Base-by-base conservation (phyloP, 2,113 vertebrate species). In the Poecilia latipinna region DNA sequence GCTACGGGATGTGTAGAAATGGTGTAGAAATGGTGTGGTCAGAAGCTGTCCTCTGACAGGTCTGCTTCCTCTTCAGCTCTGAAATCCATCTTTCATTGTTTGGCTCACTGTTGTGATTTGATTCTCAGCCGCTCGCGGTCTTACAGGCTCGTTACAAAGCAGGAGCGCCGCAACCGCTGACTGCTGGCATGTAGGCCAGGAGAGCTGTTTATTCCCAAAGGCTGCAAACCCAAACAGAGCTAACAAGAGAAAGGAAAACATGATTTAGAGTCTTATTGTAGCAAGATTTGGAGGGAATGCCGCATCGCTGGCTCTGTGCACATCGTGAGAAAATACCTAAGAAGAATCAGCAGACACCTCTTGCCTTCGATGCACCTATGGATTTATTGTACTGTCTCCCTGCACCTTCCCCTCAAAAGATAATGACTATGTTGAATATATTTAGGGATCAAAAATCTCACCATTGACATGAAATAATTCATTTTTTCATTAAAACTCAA, bases 101-200 rank as follows among this genome's bases (percentile, higher is more conserved):
- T 31, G 29, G 26, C 37, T 72, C 28, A 15, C 10, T 62, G 17
- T 17, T 63, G 24, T 71, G 54, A 35, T 61, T 37, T 61, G 33
- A 71, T 61, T 39, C 29, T 24, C 24, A 31, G 33, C 17, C 60
- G 12, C 26, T 3, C 42, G n/a, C 70, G 29, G 24, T 71, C 26
- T 29, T 62, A 42, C 35, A 62, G 10, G 35, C 57, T 71, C n/a
- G n/a, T 71, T 71, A 42, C 57, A 62, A 71, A 71, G n/a, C 57
- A 17, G 13, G 15, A 35, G 68, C 13, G 4, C 54, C 24, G 4
- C 39, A 64, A 29, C n/a, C 31, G 31, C 51, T 44, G 31, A 22
- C 19, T 44, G 32, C 24, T 66, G 19, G 60, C 28, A 12, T 60
- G 29, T 33, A 22, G 24, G 10, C 39, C 8, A 61, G 65, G 54